Evolutionary conservation across 2,113 vertebrate genomes (phyloP).

Genomic region (Polypterus senegalus): DNA sequence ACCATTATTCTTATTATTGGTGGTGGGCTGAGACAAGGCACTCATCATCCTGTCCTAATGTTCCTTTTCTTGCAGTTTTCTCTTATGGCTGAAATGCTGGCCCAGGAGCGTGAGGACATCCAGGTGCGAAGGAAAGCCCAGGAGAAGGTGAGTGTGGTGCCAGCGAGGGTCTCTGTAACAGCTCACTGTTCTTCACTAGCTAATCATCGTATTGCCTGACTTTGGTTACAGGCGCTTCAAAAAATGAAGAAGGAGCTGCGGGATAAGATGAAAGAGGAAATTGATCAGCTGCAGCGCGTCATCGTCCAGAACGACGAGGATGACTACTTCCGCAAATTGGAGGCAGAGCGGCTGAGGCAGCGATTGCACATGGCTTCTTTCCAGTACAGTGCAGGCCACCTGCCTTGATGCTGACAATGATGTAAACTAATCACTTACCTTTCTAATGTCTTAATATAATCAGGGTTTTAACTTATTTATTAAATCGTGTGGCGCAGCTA

Average conservation of each 20-base stretch:
- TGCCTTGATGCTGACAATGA: constrained; percentile 28
- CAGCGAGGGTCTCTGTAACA: neutral
- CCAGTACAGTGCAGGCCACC: constrained; percentile 58
- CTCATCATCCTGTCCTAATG: neutral
- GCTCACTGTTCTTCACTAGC: neutral
- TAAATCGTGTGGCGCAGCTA: constrained; percentile 25
- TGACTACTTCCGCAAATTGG: constrained; percentile 67
- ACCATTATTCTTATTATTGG: no score
- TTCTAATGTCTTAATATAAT: constrained; percentile 26
- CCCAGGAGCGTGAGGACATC: constrained; percentile 66
- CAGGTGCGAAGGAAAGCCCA: constrained; percentile 73
- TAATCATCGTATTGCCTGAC: no score
- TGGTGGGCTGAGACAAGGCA: neutral
- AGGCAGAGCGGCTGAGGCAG: constrained; percentile 65
- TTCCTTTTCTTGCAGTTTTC: constrained; percentile 60
- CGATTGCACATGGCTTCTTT: constrained; percentile 76
- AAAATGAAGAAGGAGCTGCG: constrained; percentile 77
- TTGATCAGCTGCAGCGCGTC: constrained; percentile 68
- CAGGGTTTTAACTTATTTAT: constrained; percentile 42
- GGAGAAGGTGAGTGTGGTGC: constrained; percentile 53
- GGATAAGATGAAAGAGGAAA: constrained; percentile 79
- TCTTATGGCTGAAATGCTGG: constrained; percentile 74
- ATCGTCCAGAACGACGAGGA: constrained; percentile 70
- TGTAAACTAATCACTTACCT: constrained; percentile 20
- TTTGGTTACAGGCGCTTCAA: constrained; percentile 53